Evolutionary conservation across 2,888 invertebrate species (phyloP).

Genomic region (Congeria kusceri): DNA sequence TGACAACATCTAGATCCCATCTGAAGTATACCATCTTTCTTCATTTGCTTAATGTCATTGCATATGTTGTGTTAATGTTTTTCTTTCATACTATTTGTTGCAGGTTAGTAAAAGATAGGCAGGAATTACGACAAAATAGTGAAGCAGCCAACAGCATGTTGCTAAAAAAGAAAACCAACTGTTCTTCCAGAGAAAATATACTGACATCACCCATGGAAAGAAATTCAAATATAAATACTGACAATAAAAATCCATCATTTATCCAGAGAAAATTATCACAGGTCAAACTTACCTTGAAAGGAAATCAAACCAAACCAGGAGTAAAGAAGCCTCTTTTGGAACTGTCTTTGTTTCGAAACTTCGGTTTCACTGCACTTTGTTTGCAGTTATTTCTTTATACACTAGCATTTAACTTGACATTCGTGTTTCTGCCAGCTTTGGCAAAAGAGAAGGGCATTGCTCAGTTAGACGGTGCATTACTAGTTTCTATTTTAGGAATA

Average conservation of each 20-base stretch:
- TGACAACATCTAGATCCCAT: too few relatives aligned
- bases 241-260: conserved; percentile 40
- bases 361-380: conserved; percentile 64
- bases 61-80: too few relatives aligned
- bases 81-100: too few relatives aligned
- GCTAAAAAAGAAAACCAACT: too few relatives aligned
- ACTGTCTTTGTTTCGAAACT: conserved; percentile 64
- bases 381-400: conserved; percentile 67
- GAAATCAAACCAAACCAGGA: conserved; percentile 21
- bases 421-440: conserved; percentile 76
- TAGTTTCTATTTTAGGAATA: conserved; percentile 74
- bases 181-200: conserved; percentile 10
- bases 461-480: conserved; percentile 68
- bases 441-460: conserved; percentile 68
- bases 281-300: conserved; percentile 40
- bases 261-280: conserved; percentile 44
- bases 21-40: too few relatives aligned
- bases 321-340: conserved; percentile 59
- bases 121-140: too few relatives aligned
- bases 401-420: conserved; percentile 68
- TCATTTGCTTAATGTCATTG: too few relatives aligned
- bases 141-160: too few relatives aligned
- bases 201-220: conserved; percentile 49
- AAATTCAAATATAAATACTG: conserved; percentile 46
- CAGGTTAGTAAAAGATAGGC: too few relatives aligned